phyloP scores from a whole-genome alignment of 2,888 invertebrate genomes.

The Andrena bicolor region DNA sequence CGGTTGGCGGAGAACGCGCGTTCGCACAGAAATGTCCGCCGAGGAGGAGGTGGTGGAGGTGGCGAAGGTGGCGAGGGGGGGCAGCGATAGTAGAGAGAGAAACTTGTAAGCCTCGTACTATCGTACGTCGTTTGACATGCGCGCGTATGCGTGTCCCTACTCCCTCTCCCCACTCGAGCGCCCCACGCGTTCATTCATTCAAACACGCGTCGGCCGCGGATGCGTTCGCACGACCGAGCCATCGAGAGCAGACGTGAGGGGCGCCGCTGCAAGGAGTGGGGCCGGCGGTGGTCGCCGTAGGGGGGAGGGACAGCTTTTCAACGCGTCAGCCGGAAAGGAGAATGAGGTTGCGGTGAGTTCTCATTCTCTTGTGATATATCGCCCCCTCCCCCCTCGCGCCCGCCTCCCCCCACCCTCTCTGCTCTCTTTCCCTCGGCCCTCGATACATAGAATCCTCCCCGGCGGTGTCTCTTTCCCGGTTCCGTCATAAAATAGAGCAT shows the following conservation, averaged over 20 bases:
- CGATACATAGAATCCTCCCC: constrained; percentile 23
- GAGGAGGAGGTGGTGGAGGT: neutral
- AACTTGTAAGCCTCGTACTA: constrained; percentile 35
- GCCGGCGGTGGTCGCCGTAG: neutral
- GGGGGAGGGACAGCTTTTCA: constrained; percentile 58
- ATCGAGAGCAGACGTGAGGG: constrained; percentile 33
- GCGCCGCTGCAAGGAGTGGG: neutral
- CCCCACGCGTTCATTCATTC: constrained; percentile 68
- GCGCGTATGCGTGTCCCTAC: constrained; percentile 56
- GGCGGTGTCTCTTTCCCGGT: neutral
- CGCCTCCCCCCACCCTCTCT: neutral
- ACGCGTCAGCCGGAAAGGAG: constrained; percentile 70
- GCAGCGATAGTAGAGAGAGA: constrained; percentile 3
- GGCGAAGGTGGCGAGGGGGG: neutral
- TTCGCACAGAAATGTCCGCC: constrained; percentile 19
- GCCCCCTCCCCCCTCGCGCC: constrained; percentile 13
- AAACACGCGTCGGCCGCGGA: constrained; percentile 62
- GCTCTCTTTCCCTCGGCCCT: constrained; percentile 16
- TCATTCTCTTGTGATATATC: constrained; percentile 68
- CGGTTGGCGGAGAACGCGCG: neutral
- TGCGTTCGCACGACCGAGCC: constrained; percentile 47
- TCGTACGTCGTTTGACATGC: constrained; percentile 39
- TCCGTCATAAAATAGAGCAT: neutral
- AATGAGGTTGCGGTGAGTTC: constrained; percentile 73
- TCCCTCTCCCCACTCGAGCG: constrained; percentile 1